phyloP scores from a whole-genome alignment of 1,140 invertebrate genomes.

The Drosophila busckii region DNA sequence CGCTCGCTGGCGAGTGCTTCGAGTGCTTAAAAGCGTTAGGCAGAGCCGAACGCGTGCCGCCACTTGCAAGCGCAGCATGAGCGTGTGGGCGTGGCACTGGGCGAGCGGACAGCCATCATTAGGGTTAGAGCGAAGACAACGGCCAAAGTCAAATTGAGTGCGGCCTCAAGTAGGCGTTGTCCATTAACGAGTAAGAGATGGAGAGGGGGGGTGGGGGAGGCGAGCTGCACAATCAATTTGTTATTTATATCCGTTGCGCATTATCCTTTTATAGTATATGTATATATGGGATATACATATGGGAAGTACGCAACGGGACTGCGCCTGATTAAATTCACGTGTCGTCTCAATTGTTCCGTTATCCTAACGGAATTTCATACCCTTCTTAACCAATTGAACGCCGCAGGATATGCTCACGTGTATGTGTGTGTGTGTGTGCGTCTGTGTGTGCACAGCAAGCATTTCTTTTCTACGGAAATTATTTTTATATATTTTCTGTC shows the following conservation, averaged over 20 bases:
- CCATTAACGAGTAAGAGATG: slow-evolving; percentile 41
- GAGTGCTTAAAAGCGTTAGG: too few relatives aligned
- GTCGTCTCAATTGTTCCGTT: slow-evolving; percentile 52
- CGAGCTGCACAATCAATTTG: slow-evolving; percentile 6
- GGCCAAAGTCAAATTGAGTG: background rate
- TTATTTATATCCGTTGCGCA: slow-evolving; percentile 53
- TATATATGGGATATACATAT: slow-evolving; percentile 9
- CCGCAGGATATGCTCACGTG: slow-evolving; percentile 41
- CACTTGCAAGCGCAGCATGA: too few relatives aligned
- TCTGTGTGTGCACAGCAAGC: slow-evolving; percentile 46
- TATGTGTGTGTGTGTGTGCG: too few relatives aligned
- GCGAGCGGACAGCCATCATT: too few relatives aligned
- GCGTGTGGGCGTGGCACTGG: too few relatives aligned
- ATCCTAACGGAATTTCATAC: slow-evolving; percentile 60
- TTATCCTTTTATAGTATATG: slow-evolving; percentile 16
- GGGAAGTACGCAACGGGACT: slow-evolving; percentile 39
- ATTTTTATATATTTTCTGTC: slow-evolving; percentile 60
- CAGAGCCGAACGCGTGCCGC: too few relatives aligned
- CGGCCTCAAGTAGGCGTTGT: slow-evolving; percentile 59
- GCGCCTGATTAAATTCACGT: slow-evolving; percentile 76
- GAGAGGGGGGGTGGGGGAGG: background rate
- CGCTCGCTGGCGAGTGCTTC: too few relatives aligned
- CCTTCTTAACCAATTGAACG: slow-evolving; percentile 5
- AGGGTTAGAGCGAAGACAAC: slow-evolving; percentile 57
- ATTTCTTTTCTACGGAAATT: slow-evolving; percentile 45